Conservation (phyloP, 2,797 vertebrate genomes). For the Neosalanx taihuensis region DNA sequence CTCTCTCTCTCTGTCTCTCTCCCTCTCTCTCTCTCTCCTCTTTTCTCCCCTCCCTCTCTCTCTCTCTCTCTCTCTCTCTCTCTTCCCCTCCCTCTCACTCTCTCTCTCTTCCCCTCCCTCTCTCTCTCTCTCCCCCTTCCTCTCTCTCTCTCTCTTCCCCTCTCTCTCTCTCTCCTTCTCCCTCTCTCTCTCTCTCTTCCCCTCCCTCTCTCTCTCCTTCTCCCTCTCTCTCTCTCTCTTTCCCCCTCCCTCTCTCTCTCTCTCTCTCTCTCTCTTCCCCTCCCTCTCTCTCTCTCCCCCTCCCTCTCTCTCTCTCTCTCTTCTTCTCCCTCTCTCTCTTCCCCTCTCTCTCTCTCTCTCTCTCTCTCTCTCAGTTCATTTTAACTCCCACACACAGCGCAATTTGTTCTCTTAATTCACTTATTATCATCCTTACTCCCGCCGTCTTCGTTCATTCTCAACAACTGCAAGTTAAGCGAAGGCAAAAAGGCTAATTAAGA, state of each 20-base stretch:
- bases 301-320: background rate
- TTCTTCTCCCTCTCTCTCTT: background rate
- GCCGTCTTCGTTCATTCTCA: too few species aligned
- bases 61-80: background rate
- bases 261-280: too few species aligned
- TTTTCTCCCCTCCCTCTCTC: background rate
- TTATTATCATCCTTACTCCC: too few species aligned
- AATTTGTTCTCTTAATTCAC: background rate
- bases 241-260: too few species aligned
- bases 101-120: background rate
- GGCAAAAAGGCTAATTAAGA: background rate
- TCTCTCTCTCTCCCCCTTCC: background rate
- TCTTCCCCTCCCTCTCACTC: background rate
- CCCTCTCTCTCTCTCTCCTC: background rate
- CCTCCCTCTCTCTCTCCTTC: background rate
- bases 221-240: too few species aligned
- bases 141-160: background rate
- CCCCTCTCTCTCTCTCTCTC: background rate
- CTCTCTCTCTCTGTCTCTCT: background rate
- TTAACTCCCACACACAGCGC: too few species aligned
- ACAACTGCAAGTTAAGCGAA: too few species aligned
- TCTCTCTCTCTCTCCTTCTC: background rate
- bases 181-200: background rate
- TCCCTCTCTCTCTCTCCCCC: too few species aligned
- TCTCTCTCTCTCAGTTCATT: background rate